Conservation (phyloP, 2,113 vertebrate species). For the Hypocryptadius cinnamomeus region DNA sequence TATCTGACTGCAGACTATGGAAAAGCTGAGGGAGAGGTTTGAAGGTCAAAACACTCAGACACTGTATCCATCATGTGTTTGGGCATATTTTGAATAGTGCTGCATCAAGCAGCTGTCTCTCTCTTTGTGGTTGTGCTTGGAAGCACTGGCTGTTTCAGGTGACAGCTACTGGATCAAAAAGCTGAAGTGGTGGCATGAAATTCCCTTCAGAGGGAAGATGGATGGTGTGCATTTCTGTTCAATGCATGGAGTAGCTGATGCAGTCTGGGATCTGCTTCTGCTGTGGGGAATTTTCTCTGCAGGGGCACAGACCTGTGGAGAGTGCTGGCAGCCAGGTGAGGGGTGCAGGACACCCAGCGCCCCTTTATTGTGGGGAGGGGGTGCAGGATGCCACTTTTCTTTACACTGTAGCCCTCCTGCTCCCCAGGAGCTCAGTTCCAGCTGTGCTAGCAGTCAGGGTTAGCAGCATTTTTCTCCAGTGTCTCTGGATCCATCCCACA, state of each 20-base stretch:
- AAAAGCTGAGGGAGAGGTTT: neutral
- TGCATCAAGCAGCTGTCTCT: neutral
- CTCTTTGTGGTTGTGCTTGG: neutral
- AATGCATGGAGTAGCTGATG: neutral
- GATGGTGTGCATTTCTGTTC: neutral
- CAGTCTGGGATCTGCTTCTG: neutral
- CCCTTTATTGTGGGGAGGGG: neutral
- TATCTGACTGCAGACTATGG: neutral
- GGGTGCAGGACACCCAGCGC: neutral
- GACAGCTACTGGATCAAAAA: conserved; percentile 21
- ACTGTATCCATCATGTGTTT: neutral
- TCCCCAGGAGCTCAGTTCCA: neutral
- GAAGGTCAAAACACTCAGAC: conserved; percentile 10
- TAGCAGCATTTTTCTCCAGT: neutral
- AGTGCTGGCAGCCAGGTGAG: neutral
- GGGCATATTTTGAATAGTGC: neutral
- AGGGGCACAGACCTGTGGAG: neutral
- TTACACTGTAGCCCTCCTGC: neutral
- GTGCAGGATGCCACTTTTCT: neutral
- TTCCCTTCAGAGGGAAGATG: neutral
- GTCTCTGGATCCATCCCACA: neutral
- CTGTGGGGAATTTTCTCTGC: neutral
- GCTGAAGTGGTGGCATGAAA: neutral
- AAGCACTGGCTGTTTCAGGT: neutral
- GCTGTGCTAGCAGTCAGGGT: neutral